phyloP scores from a whole-genome alignment of 2,888 invertebrate genomes.

The Ectemnius lituratus region DNA sequence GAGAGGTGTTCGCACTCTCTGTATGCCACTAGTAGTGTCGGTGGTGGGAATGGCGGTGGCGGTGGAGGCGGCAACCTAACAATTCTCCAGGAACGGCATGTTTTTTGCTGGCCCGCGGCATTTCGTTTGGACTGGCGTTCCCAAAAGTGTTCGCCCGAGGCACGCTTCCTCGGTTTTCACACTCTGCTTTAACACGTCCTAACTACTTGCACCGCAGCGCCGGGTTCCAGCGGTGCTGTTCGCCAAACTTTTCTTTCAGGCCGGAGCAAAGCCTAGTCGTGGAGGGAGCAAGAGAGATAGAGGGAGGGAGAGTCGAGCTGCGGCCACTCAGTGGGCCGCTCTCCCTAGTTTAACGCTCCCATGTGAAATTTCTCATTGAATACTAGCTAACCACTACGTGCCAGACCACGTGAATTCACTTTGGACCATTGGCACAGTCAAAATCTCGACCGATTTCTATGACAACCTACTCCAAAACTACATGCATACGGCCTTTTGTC shows the following conservation, averaged over 20 bases:
- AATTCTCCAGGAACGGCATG: conserved; percentile 27
- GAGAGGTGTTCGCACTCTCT: conserved; percentile 15
- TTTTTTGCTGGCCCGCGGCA: conserved; percentile 37
- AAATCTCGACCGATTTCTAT: too few species aligned
- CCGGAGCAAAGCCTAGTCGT: too few species aligned
- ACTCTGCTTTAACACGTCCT: conserved; percentile 51
- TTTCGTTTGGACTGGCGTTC: conserved; percentile 48
- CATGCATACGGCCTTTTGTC: too few species aligned
- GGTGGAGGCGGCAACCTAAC: conserved; percentile 22
- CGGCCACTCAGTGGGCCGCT: conserved; percentile 31
- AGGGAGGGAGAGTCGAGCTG: conserved; percentile 24
- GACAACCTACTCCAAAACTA: too few species aligned
- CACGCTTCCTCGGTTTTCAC: conserved; percentile 57
- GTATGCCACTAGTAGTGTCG: too few species aligned
- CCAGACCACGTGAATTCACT: too few species aligned
- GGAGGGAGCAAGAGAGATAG: too few species aligned
- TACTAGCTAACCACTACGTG: conserved; percentile 17
- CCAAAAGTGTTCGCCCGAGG: conserved; percentile 56
- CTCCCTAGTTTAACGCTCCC: conserved; percentile 20
- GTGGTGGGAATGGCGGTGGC: neutral
- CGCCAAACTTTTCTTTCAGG: conserved; percentile 59
- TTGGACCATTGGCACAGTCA: too few species aligned
- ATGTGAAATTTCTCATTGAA: conserved; percentile 36
- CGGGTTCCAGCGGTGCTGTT: conserved; percentile 48
- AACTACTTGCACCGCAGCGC: conserved; percentile 49